Base-by-base conservation (phyloP, 2,797 vertebrate species). In the Protosalanx chinensis region DNA sequence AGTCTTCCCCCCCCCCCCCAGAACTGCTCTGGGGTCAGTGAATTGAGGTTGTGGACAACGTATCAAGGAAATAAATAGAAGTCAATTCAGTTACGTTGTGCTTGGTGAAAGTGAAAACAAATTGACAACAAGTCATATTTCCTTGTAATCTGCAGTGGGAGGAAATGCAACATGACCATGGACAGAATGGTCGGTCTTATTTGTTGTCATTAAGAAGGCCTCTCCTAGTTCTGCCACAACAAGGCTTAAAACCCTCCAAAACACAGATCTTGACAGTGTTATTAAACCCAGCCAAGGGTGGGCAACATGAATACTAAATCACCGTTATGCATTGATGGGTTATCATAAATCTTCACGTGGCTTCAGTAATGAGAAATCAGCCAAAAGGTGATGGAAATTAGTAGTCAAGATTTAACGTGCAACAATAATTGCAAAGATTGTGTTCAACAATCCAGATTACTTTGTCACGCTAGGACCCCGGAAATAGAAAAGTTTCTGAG, bases 241-340 rank as follows among this genome's bases (percentile, higher is more conserved):
- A 51, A n/a, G 76, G 73, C 77, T 77, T 77, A 76, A 49, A 64
- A 72, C 63, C 53, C 63, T 82, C 71, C 71, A 82, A 61, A 51
- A 16, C 77, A 61, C 72, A 74, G 84, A 80, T 72, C 64, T 80
- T 84, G 72, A 85, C 76, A 80, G 69, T 74, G 76, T 82, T 84
- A 85, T 88, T 82, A 84, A 83, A 78, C 71, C 75, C 72, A 79
- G 72, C 83, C 79, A 76, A 78, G 72, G 83, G 75, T 73, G 76
- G 73, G 72, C 81, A 80, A 78, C 8, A 75, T 74, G 73, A 78
- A 77, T 80, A 82, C 78, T 73, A 81, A 87, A 85, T 87, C 62
- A 70, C n/a, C 41, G 69, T 59, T 71, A 72, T 74, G 75, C 70
- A 73, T 78, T 72, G 73, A 79, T 78, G 84, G 75, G 74, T 76